phyloP scores from a whole-genome alignment of 37 sponge, comb jelly and placozoan species.

The Lycopodina hypogea region DNA sequence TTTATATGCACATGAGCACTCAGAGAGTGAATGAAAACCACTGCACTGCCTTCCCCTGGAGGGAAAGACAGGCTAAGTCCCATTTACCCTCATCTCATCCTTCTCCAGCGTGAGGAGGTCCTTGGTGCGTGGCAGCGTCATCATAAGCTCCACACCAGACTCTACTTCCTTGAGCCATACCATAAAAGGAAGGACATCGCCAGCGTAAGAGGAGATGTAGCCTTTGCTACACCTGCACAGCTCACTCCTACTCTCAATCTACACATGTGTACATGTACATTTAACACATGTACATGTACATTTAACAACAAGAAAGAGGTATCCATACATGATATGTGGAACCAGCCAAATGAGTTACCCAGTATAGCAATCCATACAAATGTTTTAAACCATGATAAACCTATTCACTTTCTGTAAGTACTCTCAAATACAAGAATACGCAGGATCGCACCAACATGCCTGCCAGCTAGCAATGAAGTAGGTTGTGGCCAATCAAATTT shows the following conservation, averaged over 20 bases:
- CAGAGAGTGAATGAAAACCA: background rate
- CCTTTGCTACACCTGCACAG: constrained; percentile 17
- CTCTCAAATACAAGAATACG: background rate
- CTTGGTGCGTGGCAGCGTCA: constrained; percentile 8
- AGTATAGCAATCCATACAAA: no score
- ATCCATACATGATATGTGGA: no score
- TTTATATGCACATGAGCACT: background rate
- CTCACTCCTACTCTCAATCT: constrained; percentile 36
- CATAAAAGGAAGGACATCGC: constrained; percentile 10
- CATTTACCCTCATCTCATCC: constrained; percentile 14
- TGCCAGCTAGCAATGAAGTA: no score
- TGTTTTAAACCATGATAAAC: no score
- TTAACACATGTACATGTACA: background rate
- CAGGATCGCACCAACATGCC: no score
- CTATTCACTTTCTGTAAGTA: no score
- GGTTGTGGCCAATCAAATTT: no score
- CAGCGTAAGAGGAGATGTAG: constrained; percentile 26
- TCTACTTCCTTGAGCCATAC: constrained; percentile 49
- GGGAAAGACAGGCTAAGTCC: background rate
- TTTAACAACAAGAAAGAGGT: no score
- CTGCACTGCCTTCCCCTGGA: background rate
- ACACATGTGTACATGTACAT: background rate
- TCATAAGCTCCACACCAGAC: background rate
- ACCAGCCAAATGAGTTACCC: no score
- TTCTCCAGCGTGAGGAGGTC: constrained; percentile 19